Evolutionary conservation across 2,888 invertebrate genomes (phyloP).

Genomic region (Drosophila kuntzei): DNA sequence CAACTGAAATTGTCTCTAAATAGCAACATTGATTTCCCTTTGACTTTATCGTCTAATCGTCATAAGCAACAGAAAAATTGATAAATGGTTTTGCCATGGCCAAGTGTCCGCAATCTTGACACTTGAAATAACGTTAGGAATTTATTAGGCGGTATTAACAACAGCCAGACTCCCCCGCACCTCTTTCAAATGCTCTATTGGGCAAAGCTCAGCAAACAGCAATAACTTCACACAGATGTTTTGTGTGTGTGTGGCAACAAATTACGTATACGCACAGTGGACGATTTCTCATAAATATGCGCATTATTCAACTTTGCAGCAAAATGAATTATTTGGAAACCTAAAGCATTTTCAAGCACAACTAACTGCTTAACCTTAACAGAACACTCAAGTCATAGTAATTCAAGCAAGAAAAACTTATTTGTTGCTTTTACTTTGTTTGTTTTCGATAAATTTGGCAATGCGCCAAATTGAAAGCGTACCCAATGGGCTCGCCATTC

Average conservation of each 20-base stretch:
- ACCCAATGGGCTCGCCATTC: constrained; percentile 11
- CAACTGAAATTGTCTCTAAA: constrained; percentile 14
- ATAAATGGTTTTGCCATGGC: constrained; percentile 58
- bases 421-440: constrained; percentile 14
- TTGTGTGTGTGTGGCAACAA: constrained; percentile 18
- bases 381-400: constrained; percentile 18
- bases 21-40: constrained; percentile 6
- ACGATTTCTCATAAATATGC: constrained; percentile 55
- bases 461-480: constrained; percentile 31
- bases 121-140: constrained; percentile 61
- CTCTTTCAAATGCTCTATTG: neutral
- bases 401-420: constrained; percentile 12
- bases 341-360: constrained; percentile 11
- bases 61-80: constrained; percentile 44
- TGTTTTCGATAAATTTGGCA: constrained; percentile 44
- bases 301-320: constrained; percentile 57
- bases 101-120: constrained; percentile 73
- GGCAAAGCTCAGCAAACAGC: constrained; percentile 17
- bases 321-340: constrained; percentile 37
- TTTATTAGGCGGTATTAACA: constrained; percentile 68
- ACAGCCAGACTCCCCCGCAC: neutral
- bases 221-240: constrained; percentile 20
- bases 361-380: constrained; percentile 3
- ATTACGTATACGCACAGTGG: constrained; percentile 56
- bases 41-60: neutral